phyloP scores from a whole-genome alignment of 2,113 vertebrate genomes.

The Morone saxatilis region DNA sequence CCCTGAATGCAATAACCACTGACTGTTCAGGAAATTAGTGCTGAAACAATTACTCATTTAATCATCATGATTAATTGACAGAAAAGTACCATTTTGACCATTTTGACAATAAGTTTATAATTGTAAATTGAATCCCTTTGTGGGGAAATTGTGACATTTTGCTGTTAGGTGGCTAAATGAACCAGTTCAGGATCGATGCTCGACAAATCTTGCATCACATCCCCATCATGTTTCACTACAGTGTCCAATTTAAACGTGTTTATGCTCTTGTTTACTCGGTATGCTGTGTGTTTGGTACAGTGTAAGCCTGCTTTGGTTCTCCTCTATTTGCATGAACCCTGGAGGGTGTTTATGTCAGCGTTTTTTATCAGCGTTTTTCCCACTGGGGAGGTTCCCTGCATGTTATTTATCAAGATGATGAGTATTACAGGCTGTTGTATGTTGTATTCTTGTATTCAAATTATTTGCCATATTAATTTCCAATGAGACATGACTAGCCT shows the following conservation, averaged over 20 bases:
- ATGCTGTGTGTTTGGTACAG: not conserved
- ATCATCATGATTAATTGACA: not conserved
- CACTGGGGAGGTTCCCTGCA: not conserved
- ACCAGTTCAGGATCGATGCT: not conserved
- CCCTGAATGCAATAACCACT: not conserved
- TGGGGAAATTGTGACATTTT: too few species aligned
- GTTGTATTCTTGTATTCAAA: not conserved
- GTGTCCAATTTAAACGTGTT: not conserved
- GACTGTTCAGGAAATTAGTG: not conserved
- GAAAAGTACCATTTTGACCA: too few species aligned
- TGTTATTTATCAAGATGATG: slow-evolving; percentile 14
- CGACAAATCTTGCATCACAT: not conserved
- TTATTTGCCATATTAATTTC: not conserved
- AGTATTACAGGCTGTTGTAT: not conserved
- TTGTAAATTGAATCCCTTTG: not conserved
- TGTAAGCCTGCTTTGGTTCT: not conserved
- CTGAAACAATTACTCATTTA: not conserved
- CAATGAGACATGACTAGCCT: not conserved
- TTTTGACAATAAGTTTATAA: not conserved
- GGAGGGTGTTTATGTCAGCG: slow-evolving; percentile 1
- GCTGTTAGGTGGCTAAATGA: not conserved
- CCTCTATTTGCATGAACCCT: not conserved
- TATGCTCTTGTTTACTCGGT: not conserved
- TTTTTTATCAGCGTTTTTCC: not conserved
- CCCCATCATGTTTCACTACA: not conserved